phyloP scores from a whole-genome alignment of 2,113 vertebrate genomes.

The Lampris incognitus region DNA sequence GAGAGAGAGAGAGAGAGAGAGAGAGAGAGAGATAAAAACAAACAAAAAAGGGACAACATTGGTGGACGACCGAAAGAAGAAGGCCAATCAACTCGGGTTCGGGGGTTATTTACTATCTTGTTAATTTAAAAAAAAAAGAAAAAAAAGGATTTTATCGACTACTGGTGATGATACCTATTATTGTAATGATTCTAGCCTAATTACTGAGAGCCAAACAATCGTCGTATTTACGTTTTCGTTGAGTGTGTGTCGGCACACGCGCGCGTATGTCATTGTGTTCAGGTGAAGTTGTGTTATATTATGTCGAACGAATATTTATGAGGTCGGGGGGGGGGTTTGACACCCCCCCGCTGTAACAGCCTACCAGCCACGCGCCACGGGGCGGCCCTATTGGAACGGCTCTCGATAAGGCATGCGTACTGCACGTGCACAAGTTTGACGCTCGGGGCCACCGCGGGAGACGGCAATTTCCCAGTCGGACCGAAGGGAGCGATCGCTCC shows the following conservation, averaged over 20 bases:
- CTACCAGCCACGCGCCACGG: conserved; percentile 61
- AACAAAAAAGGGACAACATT: conserved; percentile 44
- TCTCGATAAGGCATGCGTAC: conserved; percentile 68
- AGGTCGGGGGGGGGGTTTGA: conserved; percentile 54
- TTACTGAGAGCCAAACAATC: conserved; percentile 76
- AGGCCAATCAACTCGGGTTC: conserved; percentile 26
- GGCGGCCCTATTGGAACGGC: conserved; percentile 40
- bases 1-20: no score
- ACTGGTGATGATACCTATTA: conserved; percentile 71
- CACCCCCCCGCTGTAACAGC: conserved; percentile 19
- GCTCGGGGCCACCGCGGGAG: conserved; percentile 67
- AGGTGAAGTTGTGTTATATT: conserved; percentile 77
- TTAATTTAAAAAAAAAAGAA: conserved; percentile 51
- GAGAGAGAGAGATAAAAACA: conserved; percentile 3
- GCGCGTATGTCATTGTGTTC: conserved; percentile 76
- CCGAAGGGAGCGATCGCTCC: conserved; percentile 60
- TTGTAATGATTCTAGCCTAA: conserved; percentile 73
- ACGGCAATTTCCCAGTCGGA: conserved; percentile 51
- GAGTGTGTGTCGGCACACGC: conserved; percentile 58
- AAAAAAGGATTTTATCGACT: conserved; percentile 62
- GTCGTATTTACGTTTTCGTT: conserved; percentile 75
- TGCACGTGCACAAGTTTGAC: conserved; percentile 72
- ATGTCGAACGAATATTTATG: conserved; percentile 75
- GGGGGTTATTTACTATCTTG: conserved; percentile 67
- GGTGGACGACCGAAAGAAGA: conserved; percentile 48